These are phyloP conservation scores for Scartelaos histophorus DNA, from an alignment of 2,113 vertebrate genomes.

Conservation along the genomic window DNA sequence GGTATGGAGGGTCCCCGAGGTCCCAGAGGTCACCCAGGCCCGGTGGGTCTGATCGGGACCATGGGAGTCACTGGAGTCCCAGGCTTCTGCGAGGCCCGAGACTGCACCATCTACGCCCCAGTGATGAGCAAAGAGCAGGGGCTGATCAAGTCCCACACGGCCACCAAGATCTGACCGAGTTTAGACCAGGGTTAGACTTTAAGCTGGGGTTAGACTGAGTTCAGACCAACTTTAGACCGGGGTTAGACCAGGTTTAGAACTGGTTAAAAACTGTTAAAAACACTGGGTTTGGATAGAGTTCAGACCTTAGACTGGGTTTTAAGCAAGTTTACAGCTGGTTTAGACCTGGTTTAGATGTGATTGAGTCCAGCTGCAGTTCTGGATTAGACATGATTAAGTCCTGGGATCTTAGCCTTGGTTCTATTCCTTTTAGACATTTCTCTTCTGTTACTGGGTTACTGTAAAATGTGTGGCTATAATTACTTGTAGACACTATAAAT, in stretches of 20 bases:
- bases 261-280: not conserved
- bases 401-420: no score
- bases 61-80: conserved; percentile 58
- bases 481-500: not conserved
- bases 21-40: conserved; percentile 66
- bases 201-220: not conserved
- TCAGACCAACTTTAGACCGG: not conserved
- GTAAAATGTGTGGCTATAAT: not conserved
- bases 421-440: no score
- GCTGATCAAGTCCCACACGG: conserved; percentile 73
- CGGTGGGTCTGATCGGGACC: conserved; percentile 53
- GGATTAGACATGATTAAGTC: not conserved
- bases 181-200: not conserved
- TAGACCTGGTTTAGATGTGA: not conserved
- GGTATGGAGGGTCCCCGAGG: conserved; percentile 68
- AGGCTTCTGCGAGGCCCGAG: conserved; percentile 74
- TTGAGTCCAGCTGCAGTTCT: not conserved
- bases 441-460: no score
- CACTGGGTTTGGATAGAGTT: not conserved
- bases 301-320: not conserved
- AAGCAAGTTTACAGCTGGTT: not conserved
- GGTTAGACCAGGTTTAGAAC: not conserved
- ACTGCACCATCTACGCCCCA: conserved; percentile 70
- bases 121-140: conserved; percentile 74
- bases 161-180: conserved; percentile 57